These are phyloP conservation scores for Ormia ochracea DNA, from an alignment of 2,888 invertebrate species.

Conservation along the genomic window DNA sequence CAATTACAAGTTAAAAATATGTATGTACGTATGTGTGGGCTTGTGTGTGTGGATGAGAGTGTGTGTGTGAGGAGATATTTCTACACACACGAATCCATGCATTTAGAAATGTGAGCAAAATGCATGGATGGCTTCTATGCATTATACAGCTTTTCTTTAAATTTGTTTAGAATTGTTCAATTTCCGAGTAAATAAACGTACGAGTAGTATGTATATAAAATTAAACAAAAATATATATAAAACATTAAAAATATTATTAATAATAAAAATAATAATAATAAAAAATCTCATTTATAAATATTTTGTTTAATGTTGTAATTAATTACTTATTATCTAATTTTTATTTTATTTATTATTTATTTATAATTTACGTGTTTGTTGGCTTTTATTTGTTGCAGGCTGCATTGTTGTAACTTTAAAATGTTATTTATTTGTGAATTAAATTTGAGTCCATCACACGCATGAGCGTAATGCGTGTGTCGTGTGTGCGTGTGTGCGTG, in stretches of 20 bases:
- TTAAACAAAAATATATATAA: conserved; percentile 19
- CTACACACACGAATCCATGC: too few relatives aligned
- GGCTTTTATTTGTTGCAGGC: background rate
- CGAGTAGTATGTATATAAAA: conserved; percentile 10
- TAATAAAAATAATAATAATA: conserved; percentile 16
- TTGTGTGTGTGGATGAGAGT: too few relatives aligned
- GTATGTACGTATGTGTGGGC: background rate
- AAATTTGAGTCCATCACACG: conserved; percentile 37
- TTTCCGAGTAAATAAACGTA: conserved; percentile 10
- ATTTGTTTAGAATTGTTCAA: conserved; percentile 36
- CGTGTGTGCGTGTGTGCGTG: background rate
- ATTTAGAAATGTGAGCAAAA: too few relatives aligned
- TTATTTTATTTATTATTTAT: conserved; percentile 11
- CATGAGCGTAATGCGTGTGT: too few relatives aligned
- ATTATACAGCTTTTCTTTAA: background rate
- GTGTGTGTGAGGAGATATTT: too few relatives aligned
- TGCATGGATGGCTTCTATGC: background rate
- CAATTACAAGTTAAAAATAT: background rate
- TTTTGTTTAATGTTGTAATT: conserved; percentile 44
- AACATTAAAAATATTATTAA: conserved; percentile 28
- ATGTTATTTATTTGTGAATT: conserved; percentile 48
- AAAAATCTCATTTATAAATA: conserved; percentile 57
- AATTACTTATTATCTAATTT: conserved; percentile 47
- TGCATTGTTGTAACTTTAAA: conserved; percentile 30
- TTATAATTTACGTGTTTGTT: conserved; percentile 8